Evolutionary conservation across 92 coral and sea anemone genomes (phyloP), one percentile per base, ranked within the genome.

Genomic region (Blastomussa wellsi): DNA sequence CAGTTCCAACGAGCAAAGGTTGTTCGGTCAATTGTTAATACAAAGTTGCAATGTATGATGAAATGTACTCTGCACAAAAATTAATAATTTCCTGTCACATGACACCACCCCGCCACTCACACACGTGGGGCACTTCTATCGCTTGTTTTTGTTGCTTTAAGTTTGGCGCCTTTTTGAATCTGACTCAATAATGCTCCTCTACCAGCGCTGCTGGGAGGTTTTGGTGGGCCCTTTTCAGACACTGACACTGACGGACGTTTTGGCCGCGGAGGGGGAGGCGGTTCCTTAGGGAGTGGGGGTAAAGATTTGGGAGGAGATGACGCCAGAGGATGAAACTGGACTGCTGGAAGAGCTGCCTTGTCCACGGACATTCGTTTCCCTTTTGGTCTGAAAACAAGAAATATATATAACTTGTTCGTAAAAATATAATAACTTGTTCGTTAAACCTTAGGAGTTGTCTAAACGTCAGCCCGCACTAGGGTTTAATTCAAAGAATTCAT

Each of bases 121-220:
- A 94, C 90, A 39, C 87, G 91, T 13, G 97, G 99, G 32, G 92
- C 86, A 60, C 99, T 94, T 79, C 93, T 93, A 74, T 97, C 99
- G 62, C 89, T 93, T 15, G 93, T 77, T 16, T 35, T 78, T 38
- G 96, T 73, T 33, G 90, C 86, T 68, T 88, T 95, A 12, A 97
- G 93, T 72, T 84, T 91, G 24, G 91, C n/a, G 17, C 99, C 99
- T 85, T 88, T 83, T 36, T 87, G 92, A 49, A 97, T 97, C 36
- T 92, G 90, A 66, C 93, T 77, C 88, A 97, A 84, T 52, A 97
- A 79, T 8, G 91, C 93, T 41, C 95, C 93, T 60, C 99, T 88
- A 47, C 76, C 85, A 29, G 85, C 32, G 3, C 74, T 36, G 72
- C 69, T 59, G 26, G 79, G 86, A 15, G 93, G 84, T 57, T 60